These are phyloP conservation scores for Scylla paramamosain DNA, from an alignment of 1,140 invertebrate genomes.

Conservation along the genomic window DNA sequence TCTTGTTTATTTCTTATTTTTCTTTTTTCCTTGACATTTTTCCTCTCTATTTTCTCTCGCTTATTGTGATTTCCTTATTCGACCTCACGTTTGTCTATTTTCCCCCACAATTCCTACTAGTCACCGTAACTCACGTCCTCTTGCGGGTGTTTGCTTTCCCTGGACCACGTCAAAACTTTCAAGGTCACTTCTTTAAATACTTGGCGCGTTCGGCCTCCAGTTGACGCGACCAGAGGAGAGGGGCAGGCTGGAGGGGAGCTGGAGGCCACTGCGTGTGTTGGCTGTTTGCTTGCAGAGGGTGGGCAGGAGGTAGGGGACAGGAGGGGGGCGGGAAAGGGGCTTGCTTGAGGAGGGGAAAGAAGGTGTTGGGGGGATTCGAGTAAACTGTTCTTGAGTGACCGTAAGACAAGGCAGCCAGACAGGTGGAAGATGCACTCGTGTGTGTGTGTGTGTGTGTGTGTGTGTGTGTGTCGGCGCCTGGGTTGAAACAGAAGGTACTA, in stretches of 20 bases:
- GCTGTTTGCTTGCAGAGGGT: conserved; percentile 8
- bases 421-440: neutral
- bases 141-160: neutral
- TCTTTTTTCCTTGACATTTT: neutral
- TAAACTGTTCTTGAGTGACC: conserved; percentile 2
- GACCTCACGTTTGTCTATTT: neutral
- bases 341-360: neutral
- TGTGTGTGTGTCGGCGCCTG: conserved; percentile 39
- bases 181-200: conserved; percentile 13
- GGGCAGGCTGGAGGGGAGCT: neutral
- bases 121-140: neutral
- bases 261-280: neutral
- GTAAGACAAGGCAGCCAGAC: neutral
- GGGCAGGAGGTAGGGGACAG: neutral
- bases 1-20: neutral
- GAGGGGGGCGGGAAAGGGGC: neutral
- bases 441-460: conserved; percentile 46
- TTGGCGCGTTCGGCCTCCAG: neutral
- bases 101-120: neutral
- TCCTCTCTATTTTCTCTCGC: neutral
- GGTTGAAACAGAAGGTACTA: too few species aligned
- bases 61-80: neutral
- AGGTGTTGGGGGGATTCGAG: neutral
- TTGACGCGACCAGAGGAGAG: neutral
- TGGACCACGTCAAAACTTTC: neutral